phyloP scores from a whole-genome alignment of 1,140 invertebrate genomes.

The Periplaneta americana region DNA sequence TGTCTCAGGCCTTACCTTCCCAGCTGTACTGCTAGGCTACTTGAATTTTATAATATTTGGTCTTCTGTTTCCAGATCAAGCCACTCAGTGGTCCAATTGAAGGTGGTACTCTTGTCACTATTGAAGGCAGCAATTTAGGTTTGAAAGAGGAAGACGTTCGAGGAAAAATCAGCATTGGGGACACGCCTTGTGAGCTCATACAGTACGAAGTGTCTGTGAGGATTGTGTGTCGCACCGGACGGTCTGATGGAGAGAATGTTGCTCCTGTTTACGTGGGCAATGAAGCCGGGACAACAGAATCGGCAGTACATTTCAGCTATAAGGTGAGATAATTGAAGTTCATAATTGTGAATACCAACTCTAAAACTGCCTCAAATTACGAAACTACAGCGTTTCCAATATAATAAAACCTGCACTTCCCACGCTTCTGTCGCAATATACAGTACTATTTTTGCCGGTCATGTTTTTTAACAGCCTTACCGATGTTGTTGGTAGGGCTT shows the following conservation, averaged over 20 bases:
- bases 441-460: too few relatives aligned
- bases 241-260: slow-evolving; percentile 57
- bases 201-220: slow-evolving; percentile 89
- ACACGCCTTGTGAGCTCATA: slow-evolving; percentile 80
- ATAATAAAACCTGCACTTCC: too few relatives aligned
- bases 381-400: too few relatives aligned
- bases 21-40: too few relatives aligned
- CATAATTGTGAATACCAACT: too few relatives aligned
- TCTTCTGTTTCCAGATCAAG: slow-evolving; percentile 58
- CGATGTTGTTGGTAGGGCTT: too few relatives aligned
- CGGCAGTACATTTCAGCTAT: slow-evolving; percentile 83
- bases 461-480: too few relatives aligned
- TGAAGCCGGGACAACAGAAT: slow-evolving; percentile 81
- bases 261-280: slow-evolving; percentile 85
- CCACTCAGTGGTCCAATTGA: slow-evolving; percentile 91
- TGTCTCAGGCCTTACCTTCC: too few relatives aligned
- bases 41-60: too few relatives aligned
- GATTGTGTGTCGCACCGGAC: slow-evolving; percentile 82
- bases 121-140: slow-evolving; percentile 93
- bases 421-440: too few relatives aligned
- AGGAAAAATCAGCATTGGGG: slow-evolving; percentile 87
- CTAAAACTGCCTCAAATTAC: too few relatives aligned
- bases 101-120: slow-evolving; percentile 92
- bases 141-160: slow-evolving; percentile 83
- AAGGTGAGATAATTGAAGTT: slow-evolving; percentile 46